phyloP scores from a whole-genome alignment of 2,113 vertebrate genomes.

The Cricetomys ansorgei region DNA sequence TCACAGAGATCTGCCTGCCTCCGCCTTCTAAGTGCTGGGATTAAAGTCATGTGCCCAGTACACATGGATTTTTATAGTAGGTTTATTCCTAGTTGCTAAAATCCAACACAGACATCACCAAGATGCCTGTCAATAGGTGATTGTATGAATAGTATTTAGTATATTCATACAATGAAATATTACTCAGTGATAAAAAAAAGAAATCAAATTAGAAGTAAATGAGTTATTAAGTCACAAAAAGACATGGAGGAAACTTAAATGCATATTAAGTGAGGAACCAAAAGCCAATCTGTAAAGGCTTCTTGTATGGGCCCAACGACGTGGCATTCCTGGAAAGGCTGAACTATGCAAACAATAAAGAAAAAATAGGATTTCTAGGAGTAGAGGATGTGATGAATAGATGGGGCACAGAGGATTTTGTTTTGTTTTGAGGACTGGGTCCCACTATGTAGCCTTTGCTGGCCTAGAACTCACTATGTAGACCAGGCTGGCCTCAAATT shows the following conservation, averaged over 20 bases:
- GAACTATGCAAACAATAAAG: neutral
- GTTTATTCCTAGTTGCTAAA: constrained; percentile 1
- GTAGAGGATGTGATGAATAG: neutral
- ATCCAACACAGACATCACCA: neutral
- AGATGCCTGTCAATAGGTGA: neutral
- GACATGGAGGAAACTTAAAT: neutral
- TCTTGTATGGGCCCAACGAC: neutral
- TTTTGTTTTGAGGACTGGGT: neutral
- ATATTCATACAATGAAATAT: neutral
- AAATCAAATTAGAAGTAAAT: neutral
- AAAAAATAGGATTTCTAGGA: neutral
- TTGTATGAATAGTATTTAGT: neutral
- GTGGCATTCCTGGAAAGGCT: neutral
- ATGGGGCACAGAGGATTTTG: neutral
- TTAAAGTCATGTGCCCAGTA: too few relatives aligned
- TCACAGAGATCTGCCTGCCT: too few relatives aligned
- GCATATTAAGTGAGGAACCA: neutral
- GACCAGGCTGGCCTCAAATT: neutral
- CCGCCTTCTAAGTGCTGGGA: too few relatives aligned
- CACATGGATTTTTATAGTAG: neutral
- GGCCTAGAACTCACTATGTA: neutral
- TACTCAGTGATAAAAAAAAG: neutral
- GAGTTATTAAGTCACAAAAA: neutral
- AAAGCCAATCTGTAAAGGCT: neutral
- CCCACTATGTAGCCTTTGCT: too few relatives aligned